These are phyloP conservation scores for Rhamphomyia laevipes DNA, from an alignment of 2,888 invertebrate species.

Conservation along the genomic window DNA sequence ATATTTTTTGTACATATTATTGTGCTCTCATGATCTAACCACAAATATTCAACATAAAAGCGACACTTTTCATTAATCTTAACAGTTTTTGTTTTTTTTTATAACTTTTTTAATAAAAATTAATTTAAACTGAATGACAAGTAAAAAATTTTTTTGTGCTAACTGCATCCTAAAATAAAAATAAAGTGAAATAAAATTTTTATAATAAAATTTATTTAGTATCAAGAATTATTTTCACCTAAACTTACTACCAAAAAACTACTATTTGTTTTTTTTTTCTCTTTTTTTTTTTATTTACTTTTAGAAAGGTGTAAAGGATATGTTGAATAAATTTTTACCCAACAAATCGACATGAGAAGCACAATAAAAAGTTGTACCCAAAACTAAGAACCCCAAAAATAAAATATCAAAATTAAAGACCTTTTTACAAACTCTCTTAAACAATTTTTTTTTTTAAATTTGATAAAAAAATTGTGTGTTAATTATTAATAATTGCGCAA, in stretches of 20 bases:
- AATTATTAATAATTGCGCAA: too few relatives aligned
- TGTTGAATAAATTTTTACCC: conserved; percentile 22
- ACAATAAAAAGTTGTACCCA: not conserved
- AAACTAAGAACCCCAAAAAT: too few relatives aligned
- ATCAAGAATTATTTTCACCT: conserved; percentile 9
- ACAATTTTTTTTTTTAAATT: too few relatives aligned
- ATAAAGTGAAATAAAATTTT: not conserved
- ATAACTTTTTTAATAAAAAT: too few relatives aligned
- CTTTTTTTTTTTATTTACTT: conserved; percentile 19
- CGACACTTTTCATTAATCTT: conserved; percentile 3
- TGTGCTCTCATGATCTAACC: not conserved
- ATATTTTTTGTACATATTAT: not conserved
- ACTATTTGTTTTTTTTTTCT: conserved; percentile 13
- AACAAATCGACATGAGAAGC: conserved; percentile 20
- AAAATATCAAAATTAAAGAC: too few relatives aligned
- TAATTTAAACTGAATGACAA: not conserved
- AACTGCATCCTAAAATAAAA: not conserved
- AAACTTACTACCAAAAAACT: not conserved
- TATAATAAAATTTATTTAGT: conserved; percentile 8
- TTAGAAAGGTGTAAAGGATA: conserved; percentile 22
- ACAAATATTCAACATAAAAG: not conserved
- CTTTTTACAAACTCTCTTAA: too few relatives aligned
- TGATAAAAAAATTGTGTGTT: too few relatives aligned
- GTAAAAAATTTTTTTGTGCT: not conserved
- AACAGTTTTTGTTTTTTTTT: too few relatives aligned